These are phyloP conservation scores for Mellilla xanthometata DNA, from an alignment of 2,888 invertebrate species.

Conservation along the genomic window DNA sequence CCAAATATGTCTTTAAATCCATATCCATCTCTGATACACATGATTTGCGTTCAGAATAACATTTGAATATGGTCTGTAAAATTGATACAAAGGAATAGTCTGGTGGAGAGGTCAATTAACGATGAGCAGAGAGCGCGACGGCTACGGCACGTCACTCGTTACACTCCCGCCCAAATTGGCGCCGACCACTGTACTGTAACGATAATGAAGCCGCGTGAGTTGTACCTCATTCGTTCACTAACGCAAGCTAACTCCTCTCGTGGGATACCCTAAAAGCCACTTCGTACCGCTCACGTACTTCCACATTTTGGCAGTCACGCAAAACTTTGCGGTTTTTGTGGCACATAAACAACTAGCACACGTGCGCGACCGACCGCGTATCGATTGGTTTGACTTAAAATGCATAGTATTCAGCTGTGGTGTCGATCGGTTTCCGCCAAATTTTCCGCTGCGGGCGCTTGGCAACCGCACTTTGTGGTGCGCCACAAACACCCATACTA, in stretches of 20 bases:
- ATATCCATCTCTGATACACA: conserved; percentile 13
- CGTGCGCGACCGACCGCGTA: conserved; percentile 68
- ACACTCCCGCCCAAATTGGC: conserved; percentile 67
- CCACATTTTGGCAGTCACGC: conserved; percentile 72
- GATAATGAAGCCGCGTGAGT: conserved; percentile 69
- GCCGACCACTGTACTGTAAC: conserved; percentile 68
- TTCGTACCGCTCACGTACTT: conserved; percentile 56
- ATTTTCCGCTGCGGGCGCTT: conserved; percentile 71
- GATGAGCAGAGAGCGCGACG: conserved; percentile 59
- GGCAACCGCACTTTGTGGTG: conserved; percentile 64
- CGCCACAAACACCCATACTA: conserved; percentile 56
- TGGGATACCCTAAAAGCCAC: conserved; percentile 71
- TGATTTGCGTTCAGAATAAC: conserved; percentile 9
- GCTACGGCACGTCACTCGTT: conserved; percentile 63
- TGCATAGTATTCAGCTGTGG: conserved; percentile 70
- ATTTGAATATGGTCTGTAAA: conserved; percentile 18
- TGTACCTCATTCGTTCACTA: conserved; percentile 62
- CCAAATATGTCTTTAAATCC: conserved; percentile 19
- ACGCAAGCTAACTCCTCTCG: conserved; percentile 70
- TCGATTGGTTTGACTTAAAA: conserved; percentile 78
- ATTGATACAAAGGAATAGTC: conserved; percentile 55
- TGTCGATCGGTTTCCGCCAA: conserved; percentile 71
- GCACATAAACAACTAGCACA: conserved; percentile 77
- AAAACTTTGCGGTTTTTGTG: conserved; percentile 73
- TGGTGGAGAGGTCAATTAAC: conserved; percentile 60